Evolutionary conservation across 2,888 invertebrate genomes (phyloP), one percentile per base, ranked within the genome.

Genomic region (Cryptocephalus moraei): DNA sequence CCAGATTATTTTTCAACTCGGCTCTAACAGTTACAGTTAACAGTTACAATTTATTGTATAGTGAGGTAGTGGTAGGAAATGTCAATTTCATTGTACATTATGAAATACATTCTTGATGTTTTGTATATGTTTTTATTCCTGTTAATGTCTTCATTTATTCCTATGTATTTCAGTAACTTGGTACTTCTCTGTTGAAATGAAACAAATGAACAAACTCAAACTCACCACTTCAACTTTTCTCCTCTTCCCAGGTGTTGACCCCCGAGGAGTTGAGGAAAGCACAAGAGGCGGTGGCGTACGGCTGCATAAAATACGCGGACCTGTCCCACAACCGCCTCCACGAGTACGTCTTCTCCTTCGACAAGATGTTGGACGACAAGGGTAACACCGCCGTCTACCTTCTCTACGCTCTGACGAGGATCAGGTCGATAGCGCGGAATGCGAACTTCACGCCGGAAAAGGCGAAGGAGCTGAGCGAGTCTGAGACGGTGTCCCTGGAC

Each of bases 311-410:
- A 69, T 99, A 99, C 70, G 88, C 97, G 4, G 99, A 99, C 75
- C 77, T 99, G 42, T 89, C 87, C 10, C 94, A 96, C 63, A 94
- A 94, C 68, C 80, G 95, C 51, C 82, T 81, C 47, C 88, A 90
- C 66, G 97, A 97, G 65, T 99, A 99, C 66, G 82, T 97, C 1
- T 99, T 99, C 73, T 96, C 95, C 1, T 99, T 96, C 71, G 95
- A 99, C 65, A 93, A 93, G 71, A 99, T 99, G 99, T 75, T 99
- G 53, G 96, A 99, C 64, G 97, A 99, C 68, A 88, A 90, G 67
- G 99, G 99, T 9, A 99, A 99, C 68, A 99, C 99, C 1, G 99
- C 99, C 0, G 96, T 95, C 0, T 99, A 99, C 67, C 74, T 99
- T 44, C 72, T 99, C 8, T 99, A 99, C 70, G 92, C 94, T 0